These are phyloP conservation scores for Anolis apletophallus DNA, from an alignment of 2,797 vertebrate species.

Conservation along the genomic window DNA sequence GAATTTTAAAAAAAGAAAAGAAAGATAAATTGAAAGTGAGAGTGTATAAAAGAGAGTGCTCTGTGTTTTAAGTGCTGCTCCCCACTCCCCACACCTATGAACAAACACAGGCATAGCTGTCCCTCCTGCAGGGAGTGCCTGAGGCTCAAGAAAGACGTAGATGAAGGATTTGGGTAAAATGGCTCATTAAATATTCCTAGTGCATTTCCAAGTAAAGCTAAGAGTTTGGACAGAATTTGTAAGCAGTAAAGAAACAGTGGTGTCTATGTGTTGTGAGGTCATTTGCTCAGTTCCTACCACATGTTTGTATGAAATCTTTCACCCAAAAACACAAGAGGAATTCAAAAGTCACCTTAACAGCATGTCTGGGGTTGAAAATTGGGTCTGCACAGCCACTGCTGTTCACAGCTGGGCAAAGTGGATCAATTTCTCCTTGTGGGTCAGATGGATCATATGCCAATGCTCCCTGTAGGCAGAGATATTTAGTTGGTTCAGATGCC, in stretches of 20 bases:
- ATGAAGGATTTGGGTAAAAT: constrained; percentile 35
- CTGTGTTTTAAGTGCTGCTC: constrained; percentile 62
- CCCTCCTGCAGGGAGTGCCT: background rate
- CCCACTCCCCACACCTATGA: constrained; percentile 2
- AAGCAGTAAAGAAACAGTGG: constrained; percentile 11
- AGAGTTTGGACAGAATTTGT: constrained; percentile 14
- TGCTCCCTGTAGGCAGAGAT: background rate
- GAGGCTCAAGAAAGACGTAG: constrained; percentile 42
- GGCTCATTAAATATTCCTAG: constrained; percentile 35
- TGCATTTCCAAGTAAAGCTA: constrained; percentile 32
- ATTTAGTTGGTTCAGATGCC: background rate
- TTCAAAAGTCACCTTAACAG: background rate
- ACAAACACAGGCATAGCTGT: constrained; percentile 37
- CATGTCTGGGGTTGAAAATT: background rate
- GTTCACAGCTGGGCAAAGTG: background rate
- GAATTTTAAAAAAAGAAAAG: constrained; percentile 8
- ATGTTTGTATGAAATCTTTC: background rate
- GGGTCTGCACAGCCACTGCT: accelerated
- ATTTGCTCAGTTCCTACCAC: background rate
- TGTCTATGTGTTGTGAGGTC: constrained; percentile 10
- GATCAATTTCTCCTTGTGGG: background rate
- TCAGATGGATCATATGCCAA: background rate
- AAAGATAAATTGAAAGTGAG: constrained; percentile 52
- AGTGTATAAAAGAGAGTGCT: constrained; percentile 38
- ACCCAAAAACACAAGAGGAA: constrained; percentile 9